Conservation (phyloP, 2,113 vertebrate genomes). For the Piprites chloris region DNA sequence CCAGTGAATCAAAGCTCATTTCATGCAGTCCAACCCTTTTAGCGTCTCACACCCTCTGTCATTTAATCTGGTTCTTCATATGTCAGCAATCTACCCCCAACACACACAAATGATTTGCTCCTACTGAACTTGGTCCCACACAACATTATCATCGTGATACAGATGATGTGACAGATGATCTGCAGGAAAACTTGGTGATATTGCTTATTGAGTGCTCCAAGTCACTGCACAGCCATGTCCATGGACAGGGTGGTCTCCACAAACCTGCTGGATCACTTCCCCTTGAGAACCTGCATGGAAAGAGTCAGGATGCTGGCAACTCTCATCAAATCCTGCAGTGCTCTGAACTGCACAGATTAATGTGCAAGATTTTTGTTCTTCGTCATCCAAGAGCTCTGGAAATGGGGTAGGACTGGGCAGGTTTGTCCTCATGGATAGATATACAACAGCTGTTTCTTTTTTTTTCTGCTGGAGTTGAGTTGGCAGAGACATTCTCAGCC, state of each 20-base stretch:
- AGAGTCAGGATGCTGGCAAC: neutral
- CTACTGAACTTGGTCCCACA: neutral
- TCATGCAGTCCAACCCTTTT: neutral
- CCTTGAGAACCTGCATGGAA: neutral
- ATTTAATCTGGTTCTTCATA: neutral
- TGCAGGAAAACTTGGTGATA: neutral
- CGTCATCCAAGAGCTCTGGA: neutral
- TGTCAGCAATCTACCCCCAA: neutral
- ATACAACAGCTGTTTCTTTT: neutral
- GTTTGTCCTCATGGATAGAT: neutral
- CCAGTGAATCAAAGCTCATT: neutral
- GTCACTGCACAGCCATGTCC: neutral
- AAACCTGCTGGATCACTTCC: neutral
- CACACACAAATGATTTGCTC: neutral
- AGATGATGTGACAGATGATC: neutral
- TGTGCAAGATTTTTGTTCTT: neutral
- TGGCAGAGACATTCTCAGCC: neutral
- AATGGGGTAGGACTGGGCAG: neutral
- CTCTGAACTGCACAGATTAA: neutral
- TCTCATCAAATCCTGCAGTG: neutral
- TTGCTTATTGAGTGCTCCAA: neutral
- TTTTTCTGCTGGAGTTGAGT: neutral
- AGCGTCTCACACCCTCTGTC: neutral
- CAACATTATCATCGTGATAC: fast-evolving
- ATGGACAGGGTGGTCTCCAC: neutral